Base-by-base conservation (phyloP, 2,888 invertebrate species). In the Hirtodrosophila duncani region DNA sequence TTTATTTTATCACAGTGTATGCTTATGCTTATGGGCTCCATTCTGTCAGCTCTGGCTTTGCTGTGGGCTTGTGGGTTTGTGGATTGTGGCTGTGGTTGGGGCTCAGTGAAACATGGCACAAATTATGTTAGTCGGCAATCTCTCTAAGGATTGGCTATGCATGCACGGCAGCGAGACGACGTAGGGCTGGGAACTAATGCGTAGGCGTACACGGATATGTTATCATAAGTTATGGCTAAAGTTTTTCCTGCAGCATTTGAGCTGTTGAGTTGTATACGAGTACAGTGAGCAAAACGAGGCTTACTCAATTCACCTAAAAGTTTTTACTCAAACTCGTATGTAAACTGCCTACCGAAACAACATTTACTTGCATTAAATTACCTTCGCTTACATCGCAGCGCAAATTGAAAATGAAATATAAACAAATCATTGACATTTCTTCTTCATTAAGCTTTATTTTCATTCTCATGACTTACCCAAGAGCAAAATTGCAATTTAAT, bases 91-190 rank as follows among this genome's bases (percentile, higher is more conserved):
- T 51, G 17, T 18, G 34, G n/a, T 24, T 16, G 24, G 8, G 18
- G 46, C 42, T 31, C 14, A 13, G 27, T 23, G 29, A 51, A 71
- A 65, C 78, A 72, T 52, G 64, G 74, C 66, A 50, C 69, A 81
- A 81, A 74, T 74, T 69, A 74, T 74, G 79, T 81, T 74, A 66
- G 79, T 63, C 57, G 70, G 70, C 81, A 81, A 72, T 74, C 72
- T 74, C 72, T 74, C 79, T 21, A 45, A 81, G 81, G 79, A 74
- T 74, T 72, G 81, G 66, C 79, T 60, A 56, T 42, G 57, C 57
- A 41, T 63, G 55, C 57, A 36, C 41, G 31, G 48, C 30, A 27
- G 36, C 24, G 31, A 7, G 14, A 8, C 7, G 18, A 9, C 9
- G 7, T 1, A 11, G 39, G 31, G 30, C 18, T 18, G 17, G 16